Conservation (phyloP, 1,140 invertebrate species). For the Acyrthosiphon pisum region DNA sequence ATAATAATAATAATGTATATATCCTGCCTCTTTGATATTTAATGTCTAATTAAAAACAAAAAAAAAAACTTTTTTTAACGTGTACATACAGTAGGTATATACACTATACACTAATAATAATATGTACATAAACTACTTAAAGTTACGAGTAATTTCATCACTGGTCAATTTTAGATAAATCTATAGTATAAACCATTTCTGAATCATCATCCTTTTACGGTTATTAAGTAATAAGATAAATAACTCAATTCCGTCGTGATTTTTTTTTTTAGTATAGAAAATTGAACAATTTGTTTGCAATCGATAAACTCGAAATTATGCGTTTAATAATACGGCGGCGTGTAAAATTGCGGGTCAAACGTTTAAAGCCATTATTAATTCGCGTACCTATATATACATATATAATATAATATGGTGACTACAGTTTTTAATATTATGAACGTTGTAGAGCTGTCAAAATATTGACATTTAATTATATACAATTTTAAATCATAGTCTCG, state of each 20-base stretch:
- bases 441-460: conserved; percentile 10
- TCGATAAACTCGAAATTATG: background rate
- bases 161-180: conserved; percentile 31
- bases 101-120: background rate
- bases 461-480: conserved; percentile 22
- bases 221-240: conserved; percentile 36
- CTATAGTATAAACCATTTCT: background rate
- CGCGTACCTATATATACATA: background rate
- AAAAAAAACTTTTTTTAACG: background rate
- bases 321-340: background rate
- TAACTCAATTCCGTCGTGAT: background rate
- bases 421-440: background rate
- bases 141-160: conserved; percentile 43
- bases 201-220: background rate
- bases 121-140: background rate
- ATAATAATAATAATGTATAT: background rate
- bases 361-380: conserved; percentile 39
- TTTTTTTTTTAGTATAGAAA: background rate
- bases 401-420: background rate
- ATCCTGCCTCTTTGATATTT: background rate
- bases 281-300: background rate
- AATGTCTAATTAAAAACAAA: conserved; percentile 30
- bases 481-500: background rate
- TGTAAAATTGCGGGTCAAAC: conserved; percentile 10
- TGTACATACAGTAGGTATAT: background rate